These are phyloP conservation scores for Ranitomeya imitator DNA, from an alignment of 2,113 vertebrate species.

Conservation along the genomic window DNA sequence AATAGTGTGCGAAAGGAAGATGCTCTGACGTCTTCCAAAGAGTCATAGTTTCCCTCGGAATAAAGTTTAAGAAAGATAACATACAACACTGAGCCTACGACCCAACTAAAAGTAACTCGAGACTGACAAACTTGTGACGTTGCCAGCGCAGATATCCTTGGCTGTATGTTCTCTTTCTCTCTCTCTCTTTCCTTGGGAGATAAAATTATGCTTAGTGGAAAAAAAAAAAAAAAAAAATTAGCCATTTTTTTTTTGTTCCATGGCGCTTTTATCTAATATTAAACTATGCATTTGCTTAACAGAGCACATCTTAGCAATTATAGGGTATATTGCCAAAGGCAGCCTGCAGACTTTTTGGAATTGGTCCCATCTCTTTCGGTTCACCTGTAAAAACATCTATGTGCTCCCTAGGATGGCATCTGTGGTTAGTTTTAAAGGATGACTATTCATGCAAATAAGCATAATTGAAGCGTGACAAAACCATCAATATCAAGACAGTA, in stretches of 20 bases:
- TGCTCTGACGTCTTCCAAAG: slow-evolving; percentile 68
- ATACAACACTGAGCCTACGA: slow-evolving; percentile 59
- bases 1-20: slow-evolving; percentile 69
- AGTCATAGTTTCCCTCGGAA: slow-evolving; percentile 73
- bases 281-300: slow-evolving; percentile 80
- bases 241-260: slow-evolving; percentile 69
- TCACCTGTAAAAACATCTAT: slow-evolving; percentile 90
- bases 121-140: slow-evolving; percentile 70
- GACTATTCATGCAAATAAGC: slow-evolving; percentile 83
- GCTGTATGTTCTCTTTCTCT: slow-evolving; percentile 11
- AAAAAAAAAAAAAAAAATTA: slow-evolving; percentile 39
- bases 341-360: slow-evolving; percentile 80
- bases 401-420: slow-evolving; percentile 82
- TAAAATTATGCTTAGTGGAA: slow-evolving; percentile 65
- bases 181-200: slow-evolving; percentile 66
- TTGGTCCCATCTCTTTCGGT: slow-evolving; percentile 82
- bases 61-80: slow-evolving; percentile 68
- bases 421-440: slow-evolving; percentile 84
- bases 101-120: slow-evolving; percentile 69
- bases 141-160: slow-evolving; percentile 60
- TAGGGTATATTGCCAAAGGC: slow-evolving; percentile 82
- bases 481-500: slow-evolving; percentile 73
- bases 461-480: slow-evolving; percentile 82
- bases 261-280: slow-evolving; percentile 74
- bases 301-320: slow-evolving; percentile 83